Evolutionary conservation across 2,797 vertebrate genomes (phyloP), one percentile per base, ranked within the genome.

Genomic region (Oryzias sinensis): DNA sequence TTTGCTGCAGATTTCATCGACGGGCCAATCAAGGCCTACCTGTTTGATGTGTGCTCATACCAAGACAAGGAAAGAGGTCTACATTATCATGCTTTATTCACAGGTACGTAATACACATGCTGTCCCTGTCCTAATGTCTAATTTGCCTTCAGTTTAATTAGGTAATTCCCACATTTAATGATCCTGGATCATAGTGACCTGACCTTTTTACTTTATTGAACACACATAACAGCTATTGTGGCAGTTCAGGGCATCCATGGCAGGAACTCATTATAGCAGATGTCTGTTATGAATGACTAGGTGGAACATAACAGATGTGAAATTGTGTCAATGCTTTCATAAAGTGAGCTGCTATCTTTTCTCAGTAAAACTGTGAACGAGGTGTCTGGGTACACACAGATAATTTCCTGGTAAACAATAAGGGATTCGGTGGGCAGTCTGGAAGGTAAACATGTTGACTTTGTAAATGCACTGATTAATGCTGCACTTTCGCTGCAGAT

Each of bases 1-100:
- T 99, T 99, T 80, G 92, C 97, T 1, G 97, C 97, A 7, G 97
- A 99, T 81, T 99, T 99, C 87, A 96, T 98, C 37, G 97, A 99
- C 29, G 96, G 97, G 16, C 97, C 97, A 48, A 96, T 99, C 80
- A 99, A 99, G 86, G 97, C 97, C 0, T 99, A 99, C 86, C 91
- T 99, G 77, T 99, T 99, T 81, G 97, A 99, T 53, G 95, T 99
- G 81, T 98, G 97, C 73, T 95, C 91, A 14, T 90, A 97, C 66
- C 81, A 87, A 72, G 97, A 99, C 87, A 98, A 96, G 78, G 96
- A 99, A 62, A 89, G 90, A 75, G 97, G 97, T 7, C 93, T 99
- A 59, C 96, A 98, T 85, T 98, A 95, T 84, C 97, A 99, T 11
- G 97, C 97, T 22, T 89, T 99, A 41, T 90, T 99, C 70, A 99